Base-by-base conservation (phyloP, 2,113 vertebrate species). In the Aldabrachelys gigantea region DNA sequence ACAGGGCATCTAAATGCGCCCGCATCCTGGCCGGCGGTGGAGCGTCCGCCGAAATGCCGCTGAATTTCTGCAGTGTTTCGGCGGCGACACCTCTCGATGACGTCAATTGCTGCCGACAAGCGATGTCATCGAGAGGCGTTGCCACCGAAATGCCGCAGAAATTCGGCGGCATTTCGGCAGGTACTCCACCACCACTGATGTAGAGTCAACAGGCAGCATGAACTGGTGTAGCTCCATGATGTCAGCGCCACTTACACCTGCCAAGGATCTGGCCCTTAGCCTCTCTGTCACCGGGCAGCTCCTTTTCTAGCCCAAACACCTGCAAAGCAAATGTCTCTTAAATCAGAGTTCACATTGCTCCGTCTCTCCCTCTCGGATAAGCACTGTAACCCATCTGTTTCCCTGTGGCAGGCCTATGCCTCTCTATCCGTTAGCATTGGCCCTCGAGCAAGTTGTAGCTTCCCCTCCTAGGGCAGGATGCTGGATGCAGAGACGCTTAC, bases 401-500 rank as follows among this genome's bases (percentile, higher is more conserved):
- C 31, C 53, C 65, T 29, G 27, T 25, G 54, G 54, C 82, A 44
- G n/a, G 16, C 27, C 0, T 44, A 0, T 49, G 54, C 6, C 44
- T 47, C 54, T 62, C 50, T 4, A 19, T 38, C 80, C 44, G 3
- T 3, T 3, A 72, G 6, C 29, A 79, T 38, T 12, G 69, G 62
- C 53, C 76, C 65, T 5, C 11, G 52, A 53, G 17, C 80, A 31
- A 62, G 17, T 17, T n/a, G 16, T 2, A 41, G 47, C 44, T 88
- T 69, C 38, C 29, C 41, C 35, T 29, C 41, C 24, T 38, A 17
- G 24, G 19, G 59, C 12, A 17, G 22, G 14, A 76, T 1, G 24
- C 24, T 53, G 21, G 86, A 44, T 14, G 21, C 12, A 53, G 84
- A 54, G 14, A 14, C 11, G 38, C 84, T 95, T 90, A 99, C 99